Evolutionary conservation across 2,113 vertebrate genomes (phyloP), one percentile per base, ranked within the genome.

Genomic region (Nansenia antarctica): DNA sequence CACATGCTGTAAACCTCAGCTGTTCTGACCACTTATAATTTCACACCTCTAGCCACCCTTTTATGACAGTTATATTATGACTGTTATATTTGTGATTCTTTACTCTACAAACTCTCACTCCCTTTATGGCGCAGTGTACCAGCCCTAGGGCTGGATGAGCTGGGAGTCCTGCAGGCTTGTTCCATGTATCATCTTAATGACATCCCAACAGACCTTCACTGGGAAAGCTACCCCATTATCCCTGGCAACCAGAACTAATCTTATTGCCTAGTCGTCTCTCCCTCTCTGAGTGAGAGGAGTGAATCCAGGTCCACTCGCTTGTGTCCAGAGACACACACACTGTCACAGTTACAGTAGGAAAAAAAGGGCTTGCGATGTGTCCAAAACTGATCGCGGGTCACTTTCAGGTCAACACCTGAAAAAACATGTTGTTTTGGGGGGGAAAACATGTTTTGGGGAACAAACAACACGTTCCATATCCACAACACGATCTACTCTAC

Each of bases 141-240:
- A n/a, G n/a, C n/a, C n/a, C n/a, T n/a, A n/a, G n/a, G n/a, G n/a
- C n/a, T n/a, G n/a, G n/a, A n/a, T n/a, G n/a, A n/a, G n/a, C n/a
- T n/a, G n/a, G n/a, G n/a, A n/a, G n/a, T n/a, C n/a, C n/a, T n/a
- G n/a, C n/a, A n/a, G n/a, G n/a, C n/a, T n/a, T n/a, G n/a, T n/a
- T n/a, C n/a, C n/a, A 30, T 34, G 27, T 39, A 72, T 78, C 45
- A 63, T 67, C 31, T 67, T 45, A 66, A 73, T 39, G 22, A 73
- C 71, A 66, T 72, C 76, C 30, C 42, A 24, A 71, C 34, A 60
- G 24, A 59, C 49, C 20, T 31, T 14, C 55, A 26, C 2, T 22
- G 47, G 47, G 9, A 14, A 29, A 14, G 22, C n/a, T 37, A 31
- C 32, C 70, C 42, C 22, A 32, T 59, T 1, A 65, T 62, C 49